Conservation (phyloP, 2,888 invertebrate genomes). For the Synergus gifuensis region DNA sequence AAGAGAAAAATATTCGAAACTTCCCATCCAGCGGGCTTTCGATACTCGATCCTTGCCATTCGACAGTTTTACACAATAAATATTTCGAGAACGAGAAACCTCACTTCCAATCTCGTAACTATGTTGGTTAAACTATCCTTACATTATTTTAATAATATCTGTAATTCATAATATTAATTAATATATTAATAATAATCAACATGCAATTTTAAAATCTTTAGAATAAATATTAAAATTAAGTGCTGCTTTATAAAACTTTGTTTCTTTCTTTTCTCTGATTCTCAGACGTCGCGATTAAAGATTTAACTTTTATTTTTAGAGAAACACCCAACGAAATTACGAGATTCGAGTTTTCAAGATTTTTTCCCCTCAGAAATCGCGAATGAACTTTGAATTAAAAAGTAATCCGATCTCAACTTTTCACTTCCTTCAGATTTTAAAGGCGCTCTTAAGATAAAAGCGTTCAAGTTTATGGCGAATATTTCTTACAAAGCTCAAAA, state of each 20-base stretch:
- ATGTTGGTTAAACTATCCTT: background rate
- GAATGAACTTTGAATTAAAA: constrained; percentile 18
- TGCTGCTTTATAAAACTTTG: background rate
- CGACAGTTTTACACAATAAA: constrained; percentile 22
- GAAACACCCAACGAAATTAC: constrained; percentile 2
- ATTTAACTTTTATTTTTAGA: background rate
- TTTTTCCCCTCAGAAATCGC: background rate
- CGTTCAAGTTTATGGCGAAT: background rate
- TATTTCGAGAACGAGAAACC: constrained; percentile 10
- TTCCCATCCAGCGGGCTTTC: constrained; percentile 32
- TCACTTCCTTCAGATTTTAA: background rate
- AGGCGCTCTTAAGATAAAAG: background rate
- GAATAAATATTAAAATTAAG: constrained; percentile 21
- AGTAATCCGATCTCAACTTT: constrained; percentile 17
- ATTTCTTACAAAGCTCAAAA: background rate
- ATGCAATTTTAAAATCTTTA: constrained; percentile 20
- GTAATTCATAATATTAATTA: background rate
- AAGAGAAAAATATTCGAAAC: constrained; percentile 6
- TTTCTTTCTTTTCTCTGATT: background rate
- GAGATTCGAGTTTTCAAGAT: background rate
- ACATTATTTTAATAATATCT: background rate
- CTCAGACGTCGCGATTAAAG: background rate
- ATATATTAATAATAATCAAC: constrained; percentile 27
- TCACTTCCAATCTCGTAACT: constrained; percentile 12
- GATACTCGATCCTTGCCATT: background rate